Evolutionary conservation across 2,113 vertebrate species (phyloP).

Genomic region (Hyperopisus bebe): DNA sequence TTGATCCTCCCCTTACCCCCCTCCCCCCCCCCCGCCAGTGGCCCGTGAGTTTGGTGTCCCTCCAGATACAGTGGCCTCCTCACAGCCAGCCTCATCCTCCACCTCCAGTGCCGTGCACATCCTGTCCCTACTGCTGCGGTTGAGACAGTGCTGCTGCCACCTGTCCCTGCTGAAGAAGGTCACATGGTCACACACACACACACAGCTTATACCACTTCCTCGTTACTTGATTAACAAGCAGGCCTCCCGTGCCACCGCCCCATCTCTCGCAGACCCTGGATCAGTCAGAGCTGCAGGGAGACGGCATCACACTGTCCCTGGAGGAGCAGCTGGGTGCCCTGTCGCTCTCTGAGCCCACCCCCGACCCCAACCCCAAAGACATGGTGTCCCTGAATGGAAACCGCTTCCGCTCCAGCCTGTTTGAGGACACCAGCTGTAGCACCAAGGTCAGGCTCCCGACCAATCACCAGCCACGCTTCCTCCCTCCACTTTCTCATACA

Average conservation of each 20-base stretch:
- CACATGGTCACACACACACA: slow-evolving; percentile 11
- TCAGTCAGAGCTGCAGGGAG: slow-evolving; percentile 67
- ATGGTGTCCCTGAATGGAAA: slow-evolving; percentile 74
- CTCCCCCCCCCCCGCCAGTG: slow-evolving; percentile 48
- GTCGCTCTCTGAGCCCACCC: slow-evolving; percentile 64
- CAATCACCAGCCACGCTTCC: not conserved
- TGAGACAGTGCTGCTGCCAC: slow-evolving; percentile 93
- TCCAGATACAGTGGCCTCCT: slow-evolving; percentile 22
- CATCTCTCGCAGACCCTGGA: slow-evolving; percentile 66
- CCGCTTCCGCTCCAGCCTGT: slow-evolving; percentile 65
- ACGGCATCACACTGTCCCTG: slow-evolving; percentile 75
- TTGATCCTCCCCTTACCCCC: not conserved
- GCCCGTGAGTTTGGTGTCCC: slow-evolving; percentile 68
- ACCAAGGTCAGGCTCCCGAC: slow-evolving; percentile 68
- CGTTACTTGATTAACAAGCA: not conserved
- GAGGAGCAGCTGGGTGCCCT: slow-evolving; percentile 85
- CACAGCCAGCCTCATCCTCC: slow-evolving; percentile 51
- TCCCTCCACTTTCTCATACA: not conserved
- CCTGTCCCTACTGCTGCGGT: slow-evolving; percentile 81
- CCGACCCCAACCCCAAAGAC: slow-evolving; percentile 55
- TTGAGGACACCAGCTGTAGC: slow-evolving; percentile 70
- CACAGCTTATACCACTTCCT: not conserved
- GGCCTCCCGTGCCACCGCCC: not conserved
- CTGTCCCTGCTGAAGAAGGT: slow-evolving; percentile 85
- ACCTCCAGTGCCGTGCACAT: slow-evolving; percentile 77